Base-by-base conservation (phyloP, 2,888 invertebrate genomes). In the Scrobipalpa costella region DNA sequence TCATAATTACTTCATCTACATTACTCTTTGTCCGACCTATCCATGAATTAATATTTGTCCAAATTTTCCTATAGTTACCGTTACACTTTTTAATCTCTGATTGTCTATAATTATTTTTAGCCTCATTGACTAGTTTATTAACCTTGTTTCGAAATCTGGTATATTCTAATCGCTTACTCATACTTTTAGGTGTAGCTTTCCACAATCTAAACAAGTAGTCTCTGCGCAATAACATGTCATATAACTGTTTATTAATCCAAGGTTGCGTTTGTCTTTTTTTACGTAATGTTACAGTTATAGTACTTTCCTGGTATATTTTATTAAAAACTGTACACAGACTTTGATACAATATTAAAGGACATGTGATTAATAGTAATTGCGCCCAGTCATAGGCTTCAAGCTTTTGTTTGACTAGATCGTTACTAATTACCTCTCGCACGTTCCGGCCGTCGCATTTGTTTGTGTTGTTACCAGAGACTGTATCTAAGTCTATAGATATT, bases 221-320 rank as follows among this genome's bases (percentile, higher is more conserved):
- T n/a, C 55, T 21, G 21, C 33, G 55, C 33, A 27, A 8, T 21
- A 55, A 13, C 55, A 55, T 55, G 17, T 21, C 8, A 55, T 55
- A 55, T 19, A 55, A 27, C 5, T 55, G 27, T 17, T 3, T 55
- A 55, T 33, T 11, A 17, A 55, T n/a, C 57, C 57, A 57, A 7
- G 57, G 57, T 17, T 57, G n/a, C 17, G 15, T 57, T 36, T n/a
- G 2, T 13, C 36, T 57, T 8, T 36, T n/a, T 3, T n/a, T 44
- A n/a, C 44, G 44, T 11, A 44, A 6, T 2, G 44, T 13, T n/a
- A 44, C 3, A 36, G n/a, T 2, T 19, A 57, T 36, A 19, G 57
- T 38, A 17, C 57, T 57, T 34, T 57, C 57, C 17, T 57, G 34
- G 36, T 57, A 57, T 6, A 57, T 57, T n/a, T 15, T 15, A 57